phyloP scores from a whole-genome alignment of 2,888 invertebrate genomes.

The Heterodera filipjevi region DNA sequence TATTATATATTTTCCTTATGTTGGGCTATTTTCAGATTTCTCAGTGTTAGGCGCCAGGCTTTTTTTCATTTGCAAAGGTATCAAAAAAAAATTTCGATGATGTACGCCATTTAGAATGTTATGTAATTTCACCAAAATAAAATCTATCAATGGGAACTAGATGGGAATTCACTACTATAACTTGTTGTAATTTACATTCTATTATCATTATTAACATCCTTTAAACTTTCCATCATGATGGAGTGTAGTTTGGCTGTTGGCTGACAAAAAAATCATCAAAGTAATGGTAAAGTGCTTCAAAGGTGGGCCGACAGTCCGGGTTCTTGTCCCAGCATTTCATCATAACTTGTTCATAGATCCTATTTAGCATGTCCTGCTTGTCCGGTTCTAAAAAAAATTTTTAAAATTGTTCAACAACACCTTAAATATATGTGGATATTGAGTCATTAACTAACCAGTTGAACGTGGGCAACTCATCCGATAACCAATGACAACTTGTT shows the following conservation, averaged over 20 bases:
- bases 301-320: slow-evolving; percentile 92
- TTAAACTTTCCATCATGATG: slow-evolving; percentile 39
- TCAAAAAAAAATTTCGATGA: too few relatives aligned
- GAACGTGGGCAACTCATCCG: slow-evolving; percentile 95
- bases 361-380: slow-evolving; percentile 4
- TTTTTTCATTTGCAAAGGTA: too few relatives aligned
- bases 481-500: slow-evolving; percentile 92
- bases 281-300: slow-evolving; percentile 87
- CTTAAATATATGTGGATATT: not conserved
- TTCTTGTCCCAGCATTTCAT: slow-evolving; percentile 88
- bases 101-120: too few relatives aligned
- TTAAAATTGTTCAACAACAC: too few relatives aligned
- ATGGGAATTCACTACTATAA: too few relatives aligned
- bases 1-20: too few relatives aligned
- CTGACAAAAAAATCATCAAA: slow-evolving; percentile 97
- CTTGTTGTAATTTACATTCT: too few relatives aligned
- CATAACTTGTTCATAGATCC: slow-evolving; percentile 82
- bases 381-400: slow-evolving; percentile 14
- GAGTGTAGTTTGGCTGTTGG: slow-evolving; percentile 87
- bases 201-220: too few relatives aligned
- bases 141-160: too few relatives aligned
- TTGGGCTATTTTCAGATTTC: too few relatives aligned
- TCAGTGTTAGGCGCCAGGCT: too few relatives aligned
- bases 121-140: too few relatives aligned
- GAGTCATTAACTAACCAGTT: slow-evolving; percentile 24